Conservation (phyloP, 2,888 invertebrate genomes). For the Griposia aprilina region DNA sequence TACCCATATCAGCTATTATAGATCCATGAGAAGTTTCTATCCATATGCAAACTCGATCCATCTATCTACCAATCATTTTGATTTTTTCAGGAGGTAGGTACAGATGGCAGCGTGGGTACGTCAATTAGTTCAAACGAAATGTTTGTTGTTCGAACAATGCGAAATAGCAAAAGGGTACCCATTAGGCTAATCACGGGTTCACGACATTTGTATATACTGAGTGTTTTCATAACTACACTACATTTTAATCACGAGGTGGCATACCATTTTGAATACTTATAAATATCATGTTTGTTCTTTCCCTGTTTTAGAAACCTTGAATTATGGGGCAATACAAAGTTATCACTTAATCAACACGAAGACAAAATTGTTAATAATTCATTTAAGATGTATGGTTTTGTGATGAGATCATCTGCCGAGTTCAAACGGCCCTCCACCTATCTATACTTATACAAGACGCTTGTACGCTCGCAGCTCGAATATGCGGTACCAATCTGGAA, state of each 20-base stretch:
- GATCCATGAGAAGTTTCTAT: background rate
- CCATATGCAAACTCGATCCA: constrained; percentile 10
- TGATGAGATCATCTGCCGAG: no score
- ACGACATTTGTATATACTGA: background rate
- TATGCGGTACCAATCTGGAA: no score
- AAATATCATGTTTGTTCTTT: background rate
- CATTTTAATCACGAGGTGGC: background rate
- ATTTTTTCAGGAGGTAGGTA: constrained; percentile 13
- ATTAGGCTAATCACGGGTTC: background rate
- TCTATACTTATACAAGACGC: no score
- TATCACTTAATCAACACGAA: no score
- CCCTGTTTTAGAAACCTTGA: no score
- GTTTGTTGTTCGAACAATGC: background rate
- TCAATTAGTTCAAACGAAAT: background rate
- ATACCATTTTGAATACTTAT: background rate
- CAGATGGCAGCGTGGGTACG: background rate
- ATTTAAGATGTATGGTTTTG: no score
- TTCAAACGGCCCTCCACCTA: no score
- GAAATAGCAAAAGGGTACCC: background rate
- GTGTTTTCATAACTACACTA: background rate
- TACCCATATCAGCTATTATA: background rate
- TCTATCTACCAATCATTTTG: constrained; percentile 6
- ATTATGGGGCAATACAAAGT: no score
- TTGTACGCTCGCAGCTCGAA: no score
- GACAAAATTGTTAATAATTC: no score